A percentile compares a stretch with the other conserved stretches of the same genome.
Evolutionary conservation across 1,140 invertebrate genomes (phyloP).

Genomic region (Drosophila nigromelanica): DNA sequence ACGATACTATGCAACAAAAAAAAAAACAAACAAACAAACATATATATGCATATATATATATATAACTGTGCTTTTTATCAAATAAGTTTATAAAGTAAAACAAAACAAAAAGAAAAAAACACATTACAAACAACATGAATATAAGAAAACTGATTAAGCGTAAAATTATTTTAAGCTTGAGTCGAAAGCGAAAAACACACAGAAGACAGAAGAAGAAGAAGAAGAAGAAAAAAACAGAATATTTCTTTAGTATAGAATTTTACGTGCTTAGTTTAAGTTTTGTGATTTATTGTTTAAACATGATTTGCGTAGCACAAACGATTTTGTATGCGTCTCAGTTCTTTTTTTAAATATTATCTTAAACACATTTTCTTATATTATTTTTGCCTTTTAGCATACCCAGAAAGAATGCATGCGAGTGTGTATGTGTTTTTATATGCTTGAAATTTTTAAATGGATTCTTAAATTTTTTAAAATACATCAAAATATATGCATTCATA

Average conservation of each 20-base stretch:
- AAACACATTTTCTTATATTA: conserved; percentile 2
- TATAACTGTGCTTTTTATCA: conserved; percentile 63
- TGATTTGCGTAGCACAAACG: conserved; percentile 29
- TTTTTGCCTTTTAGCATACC: conserved; percentile 23
- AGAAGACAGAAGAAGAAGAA: conserved; percentile 14
- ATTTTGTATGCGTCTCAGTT: conserved; percentile 55
- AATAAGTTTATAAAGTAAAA: conserved; percentile 31
- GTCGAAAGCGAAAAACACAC: conserved; percentile 50
- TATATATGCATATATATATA: conserved; percentile 29
- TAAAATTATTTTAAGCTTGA: conserved; percentile 66
- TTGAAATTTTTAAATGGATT: conserved; percentile 63
- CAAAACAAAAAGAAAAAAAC: conserved; percentile 15
- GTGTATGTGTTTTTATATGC: conserved; percentile 37
- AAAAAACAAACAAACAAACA: no score
- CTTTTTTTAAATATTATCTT: conserved; percentile 20
- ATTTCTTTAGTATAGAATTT: conserved; percentile 69
- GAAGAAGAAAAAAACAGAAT: conserved; percentile 32
- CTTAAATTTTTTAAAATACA: conserved; percentile 43
- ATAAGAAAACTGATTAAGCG: conserved; percentile 72
- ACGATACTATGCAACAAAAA: conserved; percentile 30
- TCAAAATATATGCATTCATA: conserved; percentile 17
- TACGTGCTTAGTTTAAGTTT: conserved; percentile 78
- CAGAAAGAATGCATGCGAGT: conserved; percentile 18
- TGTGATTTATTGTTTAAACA: conserved; percentile 83
- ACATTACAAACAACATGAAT: conserved; percentile 45